phyloP scores from a whole-genome alignment of 2,113 vertebrate genomes.

The Calyptomena viridis region DNA sequence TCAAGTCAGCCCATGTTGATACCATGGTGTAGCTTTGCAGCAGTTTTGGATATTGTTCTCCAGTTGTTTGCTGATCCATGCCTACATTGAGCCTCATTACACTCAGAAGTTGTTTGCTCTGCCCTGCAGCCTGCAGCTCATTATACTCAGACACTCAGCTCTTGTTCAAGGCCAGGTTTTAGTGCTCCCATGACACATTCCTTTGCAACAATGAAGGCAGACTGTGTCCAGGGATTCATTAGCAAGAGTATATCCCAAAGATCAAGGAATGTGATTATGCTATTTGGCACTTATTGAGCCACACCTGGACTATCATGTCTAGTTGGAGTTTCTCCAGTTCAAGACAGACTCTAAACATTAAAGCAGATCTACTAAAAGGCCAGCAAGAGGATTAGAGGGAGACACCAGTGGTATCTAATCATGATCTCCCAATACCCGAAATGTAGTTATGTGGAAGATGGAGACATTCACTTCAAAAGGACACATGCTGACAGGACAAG shows the following conservation, averaged over 20 bases:
- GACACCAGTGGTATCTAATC: not conserved
- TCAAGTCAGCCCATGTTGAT: not conserved
- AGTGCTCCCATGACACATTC: not conserved
- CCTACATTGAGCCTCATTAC: not conserved
- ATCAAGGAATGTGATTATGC: not conserved
- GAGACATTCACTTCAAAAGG: not conserved
- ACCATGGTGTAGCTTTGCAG: not conserved
- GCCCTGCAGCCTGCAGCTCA: not conserved
- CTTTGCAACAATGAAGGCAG: not conserved
- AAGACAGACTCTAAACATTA: not conserved
- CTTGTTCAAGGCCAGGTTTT: not conserved
- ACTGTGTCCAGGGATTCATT: not conserved
- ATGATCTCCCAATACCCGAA: not conserved
- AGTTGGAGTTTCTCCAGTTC: not conserved
- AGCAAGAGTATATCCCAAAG: not conserved
- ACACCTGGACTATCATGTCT: not conserved
- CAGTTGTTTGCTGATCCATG: not conserved
- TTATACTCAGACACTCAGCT: not conserved
- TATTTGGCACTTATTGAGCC: not conserved
- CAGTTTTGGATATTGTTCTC: not conserved
- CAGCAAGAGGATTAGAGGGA: not conserved
- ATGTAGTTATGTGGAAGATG: not conserved
- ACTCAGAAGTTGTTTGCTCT: not conserved
- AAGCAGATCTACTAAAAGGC: not conserved
- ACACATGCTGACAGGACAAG: not conserved